Percentiles rank a stretch among this genome's conserved stretches.
These are phyloP conservation scores for Aplocera efformata DNA, from an alignment of 2,888 invertebrate genomes.

Conservation along the genomic window DNA sequence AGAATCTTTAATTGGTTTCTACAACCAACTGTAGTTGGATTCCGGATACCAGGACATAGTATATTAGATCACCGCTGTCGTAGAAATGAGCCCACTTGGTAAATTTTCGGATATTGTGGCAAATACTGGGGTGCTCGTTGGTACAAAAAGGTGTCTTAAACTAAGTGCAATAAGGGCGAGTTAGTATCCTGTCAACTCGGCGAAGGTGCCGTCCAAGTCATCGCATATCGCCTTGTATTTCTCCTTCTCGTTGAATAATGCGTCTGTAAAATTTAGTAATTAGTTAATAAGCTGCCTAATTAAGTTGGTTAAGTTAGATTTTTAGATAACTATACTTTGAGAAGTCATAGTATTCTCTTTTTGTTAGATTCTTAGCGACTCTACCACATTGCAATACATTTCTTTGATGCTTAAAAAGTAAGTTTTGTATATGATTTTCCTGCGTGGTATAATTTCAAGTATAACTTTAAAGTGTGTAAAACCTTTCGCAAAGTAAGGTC, in stretches of 20 bases:
- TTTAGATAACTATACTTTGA: slow-evolving; percentile 46
- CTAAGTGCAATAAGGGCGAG: slow-evolving; percentile 61
- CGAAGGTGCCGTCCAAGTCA: slow-evolving; percentile 98
- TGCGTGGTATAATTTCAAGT: no score
- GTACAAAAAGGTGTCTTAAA: slow-evolving; percentile 58
- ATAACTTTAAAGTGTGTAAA: no score
- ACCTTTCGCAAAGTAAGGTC: no score
- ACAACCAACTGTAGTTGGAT: no score
- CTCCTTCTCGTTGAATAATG: slow-evolving; percentile 92
- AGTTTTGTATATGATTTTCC: no score
- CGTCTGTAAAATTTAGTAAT: slow-evolving; percentile 85
- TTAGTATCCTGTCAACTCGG: slow-evolving; percentile 98
- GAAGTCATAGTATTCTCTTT: slow-evolving; percentile 57
- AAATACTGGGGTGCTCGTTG: slow-evolving; percentile 22
- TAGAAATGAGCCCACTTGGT: slow-evolving; percentile 4
- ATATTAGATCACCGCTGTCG: slow-evolving; percentile 2
- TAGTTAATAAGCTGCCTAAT: slow-evolving; percentile 45
- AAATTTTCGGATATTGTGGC: background rate
- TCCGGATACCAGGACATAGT: no score
- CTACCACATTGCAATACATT: background rate
- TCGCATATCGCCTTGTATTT: slow-evolving; percentile 98
- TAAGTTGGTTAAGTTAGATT: slow-evolving; percentile 16
- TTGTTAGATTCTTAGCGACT: slow-evolving; percentile 42
- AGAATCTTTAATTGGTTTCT: no score
- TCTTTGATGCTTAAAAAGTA: no score